A percentile compares a stretch with the other conserved stretches of the same genome.
Evolutionary conservation across 1,140 invertebrate species (phyloP).

Genomic region (Bradysia coprophila): DNA sequence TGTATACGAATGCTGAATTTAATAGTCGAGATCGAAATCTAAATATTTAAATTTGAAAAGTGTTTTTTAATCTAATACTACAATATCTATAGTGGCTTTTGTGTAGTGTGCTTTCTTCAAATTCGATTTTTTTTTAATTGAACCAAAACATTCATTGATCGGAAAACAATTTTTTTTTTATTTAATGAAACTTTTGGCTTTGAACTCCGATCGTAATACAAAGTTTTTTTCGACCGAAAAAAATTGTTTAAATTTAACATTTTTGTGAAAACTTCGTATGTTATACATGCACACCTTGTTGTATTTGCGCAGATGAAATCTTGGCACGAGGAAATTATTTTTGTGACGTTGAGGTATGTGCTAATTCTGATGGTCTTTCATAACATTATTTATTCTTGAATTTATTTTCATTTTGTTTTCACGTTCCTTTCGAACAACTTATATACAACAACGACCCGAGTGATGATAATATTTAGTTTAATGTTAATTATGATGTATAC

Average conservation of each 20-base stretch:
- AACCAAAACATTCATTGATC: neutral
- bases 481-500: too few relatives aligned
- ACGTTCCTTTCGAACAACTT: neutral
- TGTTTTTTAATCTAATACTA: too few relatives aligned
- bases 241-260: too few relatives aligned
- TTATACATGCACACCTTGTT: neutral
- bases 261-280: too few relatives aligned
- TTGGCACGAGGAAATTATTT: neutral
- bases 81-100: too few relatives aligned
- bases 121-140: neutral
- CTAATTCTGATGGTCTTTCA: too few relatives aligned
- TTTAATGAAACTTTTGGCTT: neutral
- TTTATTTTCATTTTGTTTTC: neutral
- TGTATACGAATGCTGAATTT: too few relatives aligned
- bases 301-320: neutral
- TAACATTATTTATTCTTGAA: neutral
- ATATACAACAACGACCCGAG: too few relatives aligned
- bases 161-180: neutral
- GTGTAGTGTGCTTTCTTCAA: too few relatives aligned
- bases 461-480: too few relatives aligned
- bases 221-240: neutral
- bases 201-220: neutral
- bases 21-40: too few relatives aligned
- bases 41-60: too few relatives aligned
- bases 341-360: neutral